Evolutionary conservation across 2,113 vertebrate species (phyloP).

Genomic region (Osmerus mordax): DNA sequence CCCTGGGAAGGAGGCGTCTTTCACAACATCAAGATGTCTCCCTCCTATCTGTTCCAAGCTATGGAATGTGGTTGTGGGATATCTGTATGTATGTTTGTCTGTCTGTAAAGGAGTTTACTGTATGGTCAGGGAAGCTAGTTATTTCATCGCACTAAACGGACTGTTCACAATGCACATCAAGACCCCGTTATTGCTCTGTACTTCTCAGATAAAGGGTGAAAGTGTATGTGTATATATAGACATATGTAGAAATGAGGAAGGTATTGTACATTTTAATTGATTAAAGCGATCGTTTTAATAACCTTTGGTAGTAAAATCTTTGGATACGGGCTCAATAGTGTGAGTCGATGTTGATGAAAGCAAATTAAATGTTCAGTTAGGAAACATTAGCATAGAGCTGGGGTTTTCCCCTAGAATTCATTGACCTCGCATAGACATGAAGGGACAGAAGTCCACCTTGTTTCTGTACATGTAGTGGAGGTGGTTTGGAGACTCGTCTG

Average conservation of each 20-base stretch:
- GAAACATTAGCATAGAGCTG: too few relatives aligned
- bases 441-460: too few relatives aligned
- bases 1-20: too few relatives aligned
- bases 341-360: not conserved
- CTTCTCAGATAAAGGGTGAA: slow-evolving; percentile 38
- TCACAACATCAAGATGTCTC: too few relatives aligned
- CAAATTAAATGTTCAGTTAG: too few relatives aligned
- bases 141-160: not conserved
- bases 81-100: not conserved
- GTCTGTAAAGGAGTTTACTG: not conserved
- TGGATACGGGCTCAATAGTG: not conserved
- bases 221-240: slow-evolving; percentile 19
- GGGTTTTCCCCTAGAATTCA: too few relatives aligned
- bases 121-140: not conserved
- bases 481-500: too few relatives aligned
- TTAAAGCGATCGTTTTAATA: not conserved
- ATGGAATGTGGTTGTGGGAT: not conserved
- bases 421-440: too few relatives aligned
- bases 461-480: too few relatives aligned
- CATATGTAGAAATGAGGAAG: not conserved
- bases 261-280: slow-evolving; percentile 8
- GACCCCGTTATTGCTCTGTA: too few relatives aligned
- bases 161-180: not conserved
- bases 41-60: not conserved
- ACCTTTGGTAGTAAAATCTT: slow-evolving; percentile 38